Evolutionary conservation across 2,113 vertebrate species (phyloP).

Genomic region (Oreochromis aureus): DNA sequence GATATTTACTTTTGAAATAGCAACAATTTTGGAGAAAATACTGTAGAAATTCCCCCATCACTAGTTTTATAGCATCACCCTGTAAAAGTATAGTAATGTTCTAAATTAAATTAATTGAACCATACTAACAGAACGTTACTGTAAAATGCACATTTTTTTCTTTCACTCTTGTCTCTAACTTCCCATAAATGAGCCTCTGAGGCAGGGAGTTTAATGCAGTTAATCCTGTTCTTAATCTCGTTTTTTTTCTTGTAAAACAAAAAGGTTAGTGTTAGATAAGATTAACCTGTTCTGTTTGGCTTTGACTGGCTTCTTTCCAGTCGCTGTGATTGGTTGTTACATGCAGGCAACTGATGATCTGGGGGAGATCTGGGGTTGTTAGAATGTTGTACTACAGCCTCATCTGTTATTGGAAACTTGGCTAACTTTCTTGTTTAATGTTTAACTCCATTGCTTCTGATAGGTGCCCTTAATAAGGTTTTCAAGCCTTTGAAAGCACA

Average conservation of each 20-base stretch:
- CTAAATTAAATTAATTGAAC: not conserved
- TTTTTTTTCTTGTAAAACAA: not conserved
- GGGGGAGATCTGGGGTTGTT: too few relatives aligned
- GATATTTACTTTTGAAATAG: not conserved
- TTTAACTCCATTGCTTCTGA: too few relatives aligned
- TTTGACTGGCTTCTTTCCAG: not conserved
- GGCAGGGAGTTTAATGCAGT: not conserved
- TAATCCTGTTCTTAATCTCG: not conserved
- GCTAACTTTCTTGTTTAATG: too few relatives aligned
- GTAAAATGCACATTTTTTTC: not conserved
- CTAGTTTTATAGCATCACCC: not conserved
- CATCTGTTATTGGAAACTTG: not conserved
- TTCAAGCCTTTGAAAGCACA: too few relatives aligned
- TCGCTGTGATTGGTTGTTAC: not conserved
- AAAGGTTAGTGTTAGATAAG: not conserved
- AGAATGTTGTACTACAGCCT: too few relatives aligned
- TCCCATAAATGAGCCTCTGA: not conserved
- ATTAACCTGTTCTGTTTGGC: not conserved
- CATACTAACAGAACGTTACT: not conserved
- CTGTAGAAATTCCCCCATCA: not conserved
- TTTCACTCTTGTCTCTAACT: not conserved
- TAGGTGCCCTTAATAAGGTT: too few relatives aligned
- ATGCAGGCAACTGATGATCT: not conserved
- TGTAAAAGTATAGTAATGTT: not conserved
- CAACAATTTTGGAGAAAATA: not conserved